Evolutionary conservation across 2,113 vertebrate genomes (phyloP).

Genomic region (Neoarius graeffei): DNA sequence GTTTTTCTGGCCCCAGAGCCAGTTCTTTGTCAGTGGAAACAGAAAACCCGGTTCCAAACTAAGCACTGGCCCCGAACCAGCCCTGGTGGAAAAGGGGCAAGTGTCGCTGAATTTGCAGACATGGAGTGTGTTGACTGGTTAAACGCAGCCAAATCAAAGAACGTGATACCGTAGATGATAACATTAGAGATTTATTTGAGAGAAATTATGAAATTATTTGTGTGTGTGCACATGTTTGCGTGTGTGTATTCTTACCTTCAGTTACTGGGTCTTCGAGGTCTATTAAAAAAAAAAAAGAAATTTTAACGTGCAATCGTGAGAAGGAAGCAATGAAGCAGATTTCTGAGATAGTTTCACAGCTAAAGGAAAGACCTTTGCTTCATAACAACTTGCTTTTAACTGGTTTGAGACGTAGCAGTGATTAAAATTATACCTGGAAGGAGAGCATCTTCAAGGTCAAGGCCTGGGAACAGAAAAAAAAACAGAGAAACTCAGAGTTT

Average conservation of each 20-base stretch:
- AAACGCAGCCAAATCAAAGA: not conserved
- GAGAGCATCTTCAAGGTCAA: conserved; percentile 44
- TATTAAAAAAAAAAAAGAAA: not conserved
- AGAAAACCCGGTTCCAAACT: too few species aligned
- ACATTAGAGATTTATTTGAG: not conserved
- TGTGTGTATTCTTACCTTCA: not conserved
- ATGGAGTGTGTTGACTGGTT: not conserved
- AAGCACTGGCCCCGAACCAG: too few species aligned
- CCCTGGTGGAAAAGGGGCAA: too few species aligned
- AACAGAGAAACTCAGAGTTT: not conserved
- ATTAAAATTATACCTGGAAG: conserved; percentile 25
- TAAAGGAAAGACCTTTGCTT: not conserved
- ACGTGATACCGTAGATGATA: not conserved
- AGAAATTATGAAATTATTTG: not conserved
- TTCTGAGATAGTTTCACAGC: not conserved
- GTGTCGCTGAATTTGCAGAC: not conserved
- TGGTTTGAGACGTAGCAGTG: not conserved
- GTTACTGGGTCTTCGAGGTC: not conserved
- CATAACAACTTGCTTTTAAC: not conserved
- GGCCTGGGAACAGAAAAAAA: conserved; percentile 1
- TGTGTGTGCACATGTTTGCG: not conserved
- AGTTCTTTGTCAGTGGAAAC: too few species aligned
- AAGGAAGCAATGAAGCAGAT: not conserved
- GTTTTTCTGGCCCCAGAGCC: too few species aligned
- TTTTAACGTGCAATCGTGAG: not conserved